These are phyloP conservation scores for Amphilophus citrinellus DNA, from an alignment of 2,113 vertebrate genomes.

Conservation along the genomic window DNA sequence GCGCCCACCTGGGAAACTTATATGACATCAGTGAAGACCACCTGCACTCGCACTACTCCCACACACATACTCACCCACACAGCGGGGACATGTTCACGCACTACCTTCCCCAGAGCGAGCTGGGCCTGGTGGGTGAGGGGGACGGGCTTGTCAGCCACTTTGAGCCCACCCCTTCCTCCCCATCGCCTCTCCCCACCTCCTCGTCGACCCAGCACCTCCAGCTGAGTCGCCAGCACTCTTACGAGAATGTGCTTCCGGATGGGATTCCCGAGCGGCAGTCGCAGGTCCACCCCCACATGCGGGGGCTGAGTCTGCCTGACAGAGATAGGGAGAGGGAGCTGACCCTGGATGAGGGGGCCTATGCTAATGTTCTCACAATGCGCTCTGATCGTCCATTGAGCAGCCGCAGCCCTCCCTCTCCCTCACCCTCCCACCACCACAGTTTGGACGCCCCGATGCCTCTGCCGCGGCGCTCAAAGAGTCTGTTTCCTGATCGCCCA, in stretches of 20 bases:
- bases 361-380: conserved; percentile 91
- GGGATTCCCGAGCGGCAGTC: conserved; percentile 66
- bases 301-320: conserved; percentile 94
- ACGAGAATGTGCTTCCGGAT: conserved; percentile 92
- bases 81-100: conserved; percentile 79
- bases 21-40: conserved; percentile 99
- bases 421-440: conserved; percentile 85
- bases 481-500: conserved; percentile 89
- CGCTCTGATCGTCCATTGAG: conserved; percentile 91
- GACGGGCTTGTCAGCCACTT: conserved; percentile 89
- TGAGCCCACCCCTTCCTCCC: conserved; percentile 79
- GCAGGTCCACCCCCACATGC: conserved; percentile 77
- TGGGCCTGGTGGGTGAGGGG: conserved; percentile 82
- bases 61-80: conserved; percentile 66
- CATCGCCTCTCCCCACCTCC: conserved; percentile 61
- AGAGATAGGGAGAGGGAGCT: conserved; percentile 76
- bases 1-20: conserved; percentile 91
- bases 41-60: conserved; percentile 81
- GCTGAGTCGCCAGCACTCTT: conserved; percentile 94
- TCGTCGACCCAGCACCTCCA: conserved; percentile 75
- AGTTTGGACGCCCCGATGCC: conserved; percentile 83
- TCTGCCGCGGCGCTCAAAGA: conserved; percentile 90
- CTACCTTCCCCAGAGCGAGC: conserved; percentile 82
- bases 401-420: conserved; percentile 80
- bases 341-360: conserved; percentile 89